These are phyloP conservation scores for Agrochola lota DNA, from an alignment of 2,888 invertebrate genomes.

Conservation along the genomic window DNA sequence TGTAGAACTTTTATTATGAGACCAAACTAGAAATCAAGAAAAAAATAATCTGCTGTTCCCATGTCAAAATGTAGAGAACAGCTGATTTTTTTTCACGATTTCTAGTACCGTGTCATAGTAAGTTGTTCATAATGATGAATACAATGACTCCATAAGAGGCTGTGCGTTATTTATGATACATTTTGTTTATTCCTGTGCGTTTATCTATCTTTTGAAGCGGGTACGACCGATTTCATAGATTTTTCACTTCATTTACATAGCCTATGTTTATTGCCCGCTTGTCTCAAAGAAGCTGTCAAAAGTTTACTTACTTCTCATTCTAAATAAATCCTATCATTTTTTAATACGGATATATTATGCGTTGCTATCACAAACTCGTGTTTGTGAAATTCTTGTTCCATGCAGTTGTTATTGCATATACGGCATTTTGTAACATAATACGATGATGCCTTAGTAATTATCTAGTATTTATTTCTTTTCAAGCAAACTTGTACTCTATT, in stretches of 20 bases:
- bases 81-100: no score
- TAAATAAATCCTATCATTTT: slow-evolving; percentile 21
- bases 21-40: no score
- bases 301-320: neutral
- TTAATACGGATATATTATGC: slow-evolving; percentile 36
- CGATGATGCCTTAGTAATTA: slow-evolving; percentile 24
- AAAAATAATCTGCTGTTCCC: no score
- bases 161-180: no score
- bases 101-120: no score
- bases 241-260: neutral
- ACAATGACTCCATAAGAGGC: no score
- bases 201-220: slow-evolving; percentile 8
- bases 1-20: no score
- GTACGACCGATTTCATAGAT: neutral
- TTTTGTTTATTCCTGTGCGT: slow-evolving; percentile 46
- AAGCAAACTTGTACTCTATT: neutral
- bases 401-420: slow-evolving; percentile 38
- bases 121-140: no score
- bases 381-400: slow-evolving; percentile 17
- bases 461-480: neutral
- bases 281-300: neutral
- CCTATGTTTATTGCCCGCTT: neutral
- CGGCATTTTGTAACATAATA: slow-evolving; percentile 15
- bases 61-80: no score
- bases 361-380: slow-evolving; percentile 18